Percentiles rank a stretch among this genome's conserved stretches.
Conservation (phyloP, 2,797 vertebrate species). For the Neomorphus geoffroyi region DNA sequence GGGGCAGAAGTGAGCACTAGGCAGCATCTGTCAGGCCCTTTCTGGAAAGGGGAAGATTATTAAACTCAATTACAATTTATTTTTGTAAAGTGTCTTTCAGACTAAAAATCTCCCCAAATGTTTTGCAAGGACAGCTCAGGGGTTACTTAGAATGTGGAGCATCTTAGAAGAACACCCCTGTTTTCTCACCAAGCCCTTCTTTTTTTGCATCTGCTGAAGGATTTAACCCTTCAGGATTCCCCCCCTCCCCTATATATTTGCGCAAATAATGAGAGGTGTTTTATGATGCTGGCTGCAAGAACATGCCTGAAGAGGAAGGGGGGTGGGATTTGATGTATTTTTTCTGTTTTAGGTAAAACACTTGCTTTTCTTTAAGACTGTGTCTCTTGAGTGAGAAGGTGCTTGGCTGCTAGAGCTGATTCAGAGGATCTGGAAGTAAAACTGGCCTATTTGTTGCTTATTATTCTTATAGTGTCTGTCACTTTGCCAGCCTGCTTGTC, state of each 20-base stretch:
- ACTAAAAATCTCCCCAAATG: conserved; percentile 35
- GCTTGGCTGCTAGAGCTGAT: neutral
- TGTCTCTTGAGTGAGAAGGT: neutral
- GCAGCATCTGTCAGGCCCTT: conserved; percentile 74
- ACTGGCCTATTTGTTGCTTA: neutral
- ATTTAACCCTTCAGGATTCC: neutral
- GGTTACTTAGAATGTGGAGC: neutral
- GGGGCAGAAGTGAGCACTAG: conserved; percentile 79
- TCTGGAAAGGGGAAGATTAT: conserved; percentile 78
- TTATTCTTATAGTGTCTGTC: neutral
- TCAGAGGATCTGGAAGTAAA: neutral
- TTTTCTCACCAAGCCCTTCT: neutral
- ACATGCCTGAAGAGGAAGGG: neutral
- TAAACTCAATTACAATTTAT: conserved; percentile 74
- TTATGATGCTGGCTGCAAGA: neutral
- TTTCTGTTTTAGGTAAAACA: neutral
- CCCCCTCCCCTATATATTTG: neutral
- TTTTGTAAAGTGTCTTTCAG: conserved; percentile 73
- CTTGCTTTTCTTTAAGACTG: neutral
- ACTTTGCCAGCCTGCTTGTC: neutral
- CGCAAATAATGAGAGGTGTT: neutral
- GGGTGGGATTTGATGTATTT: neutral
- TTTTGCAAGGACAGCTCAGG: neutral
- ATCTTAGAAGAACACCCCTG: neutral
- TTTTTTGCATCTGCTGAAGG: conserved; percentile 8